phyloP scores from a whole-genome alignment of 2,797 vertebrate genomes.

The Distichodus sexfasciatus region DNA sequence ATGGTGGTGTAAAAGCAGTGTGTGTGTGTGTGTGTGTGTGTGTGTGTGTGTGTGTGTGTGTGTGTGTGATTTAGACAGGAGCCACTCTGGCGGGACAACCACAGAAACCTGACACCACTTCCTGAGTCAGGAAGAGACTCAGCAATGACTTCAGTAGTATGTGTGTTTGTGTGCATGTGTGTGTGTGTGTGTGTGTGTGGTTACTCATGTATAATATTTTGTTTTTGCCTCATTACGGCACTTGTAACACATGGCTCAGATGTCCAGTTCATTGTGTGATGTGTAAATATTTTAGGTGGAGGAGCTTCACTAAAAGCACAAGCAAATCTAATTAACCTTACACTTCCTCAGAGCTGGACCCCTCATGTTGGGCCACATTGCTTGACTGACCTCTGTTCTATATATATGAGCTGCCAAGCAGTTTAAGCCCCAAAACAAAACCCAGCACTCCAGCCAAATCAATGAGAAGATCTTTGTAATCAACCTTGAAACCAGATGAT shows the following conservation, averaged over 20 bases:
- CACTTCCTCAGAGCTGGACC: slow-evolving; percentile 67
- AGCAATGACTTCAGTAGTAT: slow-evolving; percentile 24
- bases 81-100: slow-evolving; percentile 36
- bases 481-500: too few species aligned
- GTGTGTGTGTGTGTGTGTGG: slow-evolving; percentile 27
- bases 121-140: slow-evolving; percentile 48
- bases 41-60: slow-evolving; percentile 29
- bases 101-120: slow-evolving; percentile 47
- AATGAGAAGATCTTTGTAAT: too few species aligned
- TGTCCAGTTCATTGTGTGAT: slow-evolving; percentile 74
- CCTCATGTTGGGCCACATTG: slow-evolving; percentile 53
- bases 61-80: slow-evolving; percentile 33
- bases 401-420: slow-evolving; percentile 9
- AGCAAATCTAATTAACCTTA: slow-evolving; percentile 77
- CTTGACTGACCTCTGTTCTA: slow-evolving; percentile 53
- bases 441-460: neutral
- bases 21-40: slow-evolving; percentile 13
- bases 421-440: neutral
- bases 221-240: slow-evolving; percentile 63
- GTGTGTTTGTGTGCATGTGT: slow-evolving; percentile 19
- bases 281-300: slow-evolving; percentile 77
- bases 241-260: slow-evolving; percentile 68
- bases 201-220: slow-evolving; percentile 38
- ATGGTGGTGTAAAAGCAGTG: slow-evolving; percentile 28
- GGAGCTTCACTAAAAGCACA: slow-evolving; percentile 65